phyloP scores from a whole-genome alignment of 2,113 vertebrate genomes.

The Brachyhypopomus gauderio region DNA sequence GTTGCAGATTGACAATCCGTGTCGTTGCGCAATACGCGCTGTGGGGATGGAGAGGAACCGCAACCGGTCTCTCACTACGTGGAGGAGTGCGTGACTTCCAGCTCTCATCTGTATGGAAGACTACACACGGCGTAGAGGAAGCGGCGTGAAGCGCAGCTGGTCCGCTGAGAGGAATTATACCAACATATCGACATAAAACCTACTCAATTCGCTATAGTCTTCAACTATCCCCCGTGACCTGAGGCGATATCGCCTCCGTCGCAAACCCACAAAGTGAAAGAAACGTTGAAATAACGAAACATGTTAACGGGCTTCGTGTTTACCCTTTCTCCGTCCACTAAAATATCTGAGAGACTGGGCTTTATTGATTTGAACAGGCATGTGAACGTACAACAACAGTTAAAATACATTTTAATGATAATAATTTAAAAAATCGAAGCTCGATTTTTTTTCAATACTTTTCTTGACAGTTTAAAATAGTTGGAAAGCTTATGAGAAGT shows the following conservation, averaged over 20 bases:
- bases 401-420: no score
- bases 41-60: constrained; percentile 77
- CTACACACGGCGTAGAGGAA: constrained; percentile 51
- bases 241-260: neutral
- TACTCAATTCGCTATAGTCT: neutral
- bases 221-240: neutral
- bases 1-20: constrained; percentile 72
- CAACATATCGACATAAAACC: neutral
- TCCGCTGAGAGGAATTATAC: neutral
- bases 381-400: no score
- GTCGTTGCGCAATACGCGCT: constrained; percentile 89
- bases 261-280: neutral
- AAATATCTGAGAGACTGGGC: neutral
- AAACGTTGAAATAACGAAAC: neutral
- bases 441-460: no score
- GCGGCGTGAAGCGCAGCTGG: neutral
- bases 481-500: no score
- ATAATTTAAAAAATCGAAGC: no score
- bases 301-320: neutral
- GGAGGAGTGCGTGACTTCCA: constrained; percentile 61
- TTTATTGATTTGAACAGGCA: no score
- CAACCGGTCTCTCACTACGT: constrained; percentile 77
- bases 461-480: no score
- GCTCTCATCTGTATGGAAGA: constrained; percentile 77
- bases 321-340: no score